Evolutionary conservation across 92 coral and sea anemone species (phyloP).

Genomic region (Diadumene lineata): DNA sequence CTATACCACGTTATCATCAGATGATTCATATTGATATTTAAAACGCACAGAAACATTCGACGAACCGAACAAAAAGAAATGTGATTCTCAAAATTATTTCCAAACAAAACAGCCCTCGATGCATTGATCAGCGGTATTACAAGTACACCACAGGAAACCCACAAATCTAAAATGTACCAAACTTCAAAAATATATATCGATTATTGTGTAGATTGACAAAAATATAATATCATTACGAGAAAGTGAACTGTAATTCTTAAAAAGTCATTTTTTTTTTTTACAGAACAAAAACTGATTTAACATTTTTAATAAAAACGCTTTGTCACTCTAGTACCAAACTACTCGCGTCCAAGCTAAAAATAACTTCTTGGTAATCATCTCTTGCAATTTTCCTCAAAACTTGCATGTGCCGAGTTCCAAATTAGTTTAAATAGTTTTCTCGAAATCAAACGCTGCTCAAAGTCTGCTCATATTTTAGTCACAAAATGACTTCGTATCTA

Average conservation of each 20-base stretch:
- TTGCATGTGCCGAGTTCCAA: not conserved
- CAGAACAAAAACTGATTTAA: too few species aligned
- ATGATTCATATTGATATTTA: too few species aligned
- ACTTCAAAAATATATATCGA: too few species aligned
- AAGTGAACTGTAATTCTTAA: too few species aligned
- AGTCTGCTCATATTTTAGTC: conserved; percentile 16
- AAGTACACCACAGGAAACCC: not conserved
- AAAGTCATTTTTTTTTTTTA: too few species aligned
- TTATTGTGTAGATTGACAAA: too few species aligned
- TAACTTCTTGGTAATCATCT: not conserved
- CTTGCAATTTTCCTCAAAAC: not conserved
- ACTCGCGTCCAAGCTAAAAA: not conserved
- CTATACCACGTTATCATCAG: too few species aligned
- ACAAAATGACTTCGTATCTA: conserved; percentile 39
- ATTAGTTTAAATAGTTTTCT: too few species aligned
- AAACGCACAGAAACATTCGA: too few species aligned
- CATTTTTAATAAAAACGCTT: not conserved
- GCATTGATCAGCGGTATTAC: not conserved
- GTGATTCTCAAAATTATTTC: not conserved
- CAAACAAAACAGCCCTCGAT: not conserved
- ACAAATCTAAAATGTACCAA: not conserved
- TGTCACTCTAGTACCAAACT: conserved; percentile 12
- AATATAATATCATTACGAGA: too few species aligned
- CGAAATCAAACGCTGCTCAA: not conserved
- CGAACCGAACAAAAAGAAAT: too few species aligned